phyloP scores from a whole-genome alignment of 2,888 invertebrate genomes.

The Digitonthophagus gazella region DNA sequence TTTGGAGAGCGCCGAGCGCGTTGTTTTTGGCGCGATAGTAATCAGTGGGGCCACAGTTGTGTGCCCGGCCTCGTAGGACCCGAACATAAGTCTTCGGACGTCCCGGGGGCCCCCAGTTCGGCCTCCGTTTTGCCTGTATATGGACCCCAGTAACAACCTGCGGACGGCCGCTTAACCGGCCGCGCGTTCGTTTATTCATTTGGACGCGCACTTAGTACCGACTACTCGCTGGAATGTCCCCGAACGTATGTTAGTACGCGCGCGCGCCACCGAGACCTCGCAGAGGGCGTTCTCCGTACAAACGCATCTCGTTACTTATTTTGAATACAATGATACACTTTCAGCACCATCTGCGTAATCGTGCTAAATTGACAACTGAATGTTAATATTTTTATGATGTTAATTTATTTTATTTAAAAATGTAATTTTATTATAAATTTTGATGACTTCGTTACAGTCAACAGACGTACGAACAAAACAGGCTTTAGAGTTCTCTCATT shows the following conservation, averaged over 20 bases:
- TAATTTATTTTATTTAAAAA: not conserved
- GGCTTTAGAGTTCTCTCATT: too few relatives aligned
- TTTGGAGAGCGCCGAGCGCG: conserved; percentile 18
- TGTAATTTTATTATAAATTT: not conserved
- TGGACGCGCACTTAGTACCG: conserved; percentile 37
- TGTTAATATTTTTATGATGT: not conserved
- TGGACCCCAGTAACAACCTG: conserved; percentile 8
- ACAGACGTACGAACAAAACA: too few relatives aligned
- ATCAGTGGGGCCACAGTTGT: conserved; percentile 33
- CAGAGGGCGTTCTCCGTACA: too few relatives aligned
- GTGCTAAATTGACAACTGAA: conserved; percentile 7
- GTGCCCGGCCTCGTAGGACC: not conserved
- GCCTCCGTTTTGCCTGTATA: conserved; percentile 6
- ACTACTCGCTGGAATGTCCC: conserved; percentile 35
- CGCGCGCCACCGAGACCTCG: not conserved
- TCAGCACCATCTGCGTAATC: conserved; percentile 2
- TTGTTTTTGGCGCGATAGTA: conserved; percentile 35
- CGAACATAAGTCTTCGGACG: conserved; percentile 6
- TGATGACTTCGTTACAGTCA: too few relatives aligned
- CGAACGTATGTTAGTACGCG: conserved; percentile 28
- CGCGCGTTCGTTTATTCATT: conserved; percentile 38
- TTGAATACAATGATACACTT: conserved; percentile 13
- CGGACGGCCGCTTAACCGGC: conserved; percentile 7
- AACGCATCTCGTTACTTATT: conserved; percentile 4
- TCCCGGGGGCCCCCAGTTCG: not conserved